A percentile compares a stretch with the other conserved stretches of the same genome.
Evolutionary conservation across 1,140 invertebrate species (phyloP).

Genomic region (Drosophila nikananu): DNA sequence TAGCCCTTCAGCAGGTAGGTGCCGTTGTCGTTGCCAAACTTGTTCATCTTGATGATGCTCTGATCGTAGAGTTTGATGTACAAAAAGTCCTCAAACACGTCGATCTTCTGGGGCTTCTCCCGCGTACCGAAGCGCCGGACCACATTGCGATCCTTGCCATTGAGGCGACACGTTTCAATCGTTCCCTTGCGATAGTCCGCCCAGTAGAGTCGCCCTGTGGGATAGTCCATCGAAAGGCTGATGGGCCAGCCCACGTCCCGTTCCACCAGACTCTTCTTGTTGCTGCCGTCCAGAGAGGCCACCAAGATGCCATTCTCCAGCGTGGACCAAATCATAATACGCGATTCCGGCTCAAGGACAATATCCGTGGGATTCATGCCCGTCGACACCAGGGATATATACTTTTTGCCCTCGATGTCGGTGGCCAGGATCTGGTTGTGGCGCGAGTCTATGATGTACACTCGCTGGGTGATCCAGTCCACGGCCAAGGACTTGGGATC

Average conservation of each 20-base stretch:
- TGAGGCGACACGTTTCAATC: slow-evolving; percentile 89
- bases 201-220: slow-evolving; percentile 90
- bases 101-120: slow-evolving; percentile 89
- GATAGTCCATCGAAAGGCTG: slow-evolving; percentile 90
- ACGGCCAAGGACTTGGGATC: slow-evolving; percentile 91
- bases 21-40: slow-evolving; percentile 88
- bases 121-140: slow-evolving; percentile 86
- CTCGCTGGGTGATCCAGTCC: slow-evolving; percentile 90
- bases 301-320: slow-evolving; percentile 87
- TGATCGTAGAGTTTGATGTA: slow-evolving; percentile 89
- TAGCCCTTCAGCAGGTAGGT: slow-evolving; percentile 87
- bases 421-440: slow-evolving; percentile 87
- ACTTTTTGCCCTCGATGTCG: slow-evolving; percentile 87
- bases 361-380: slow-evolving; percentile 87
- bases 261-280: slow-evolving; percentile 87
- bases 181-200: slow-evolving; percentile 89
- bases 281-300: slow-evolving; percentile 89
- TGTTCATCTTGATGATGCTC: slow-evolving; percentile 89
- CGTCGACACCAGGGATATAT: slow-evolving; percentile 87
- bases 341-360: slow-evolving; percentile 88
- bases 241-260: slow-evolving; percentile 88
- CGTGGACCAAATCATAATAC: slow-evolving; percentile 85
- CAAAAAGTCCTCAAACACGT: slow-evolving; percentile 91
- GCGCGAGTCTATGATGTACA: slow-evolving; percentile 91
- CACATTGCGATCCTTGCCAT: slow-evolving; percentile 88